A percentile compares a stretch with the other conserved stretches of the same genome.
These are phyloP conservation scores for Sebastes steindachneri DNA, from an alignment of 2,797 vertebrate species.

Conservation along the genomic window DNA sequence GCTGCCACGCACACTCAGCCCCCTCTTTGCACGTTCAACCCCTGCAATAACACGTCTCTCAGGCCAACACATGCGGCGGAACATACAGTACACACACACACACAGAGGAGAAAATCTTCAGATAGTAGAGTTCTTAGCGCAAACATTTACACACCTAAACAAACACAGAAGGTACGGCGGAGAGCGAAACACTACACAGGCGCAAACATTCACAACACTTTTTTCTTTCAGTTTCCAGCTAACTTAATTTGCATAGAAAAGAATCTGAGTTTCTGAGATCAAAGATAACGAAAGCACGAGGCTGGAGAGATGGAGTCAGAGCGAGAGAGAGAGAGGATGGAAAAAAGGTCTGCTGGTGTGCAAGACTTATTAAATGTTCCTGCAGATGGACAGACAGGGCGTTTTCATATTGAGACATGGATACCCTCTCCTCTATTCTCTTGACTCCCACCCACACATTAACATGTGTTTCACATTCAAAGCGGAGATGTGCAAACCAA, in stretches of 20 bases:
- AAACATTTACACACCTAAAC: constrained; percentile 72
- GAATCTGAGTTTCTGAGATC: constrained; percentile 55
- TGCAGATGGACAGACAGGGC: constrained; percentile 84
- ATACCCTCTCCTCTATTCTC: constrained; percentile 86
- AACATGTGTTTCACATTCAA: constrained; percentile 88
- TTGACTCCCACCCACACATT: constrained; percentile 84
- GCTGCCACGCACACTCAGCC: constrained; percentile 61
- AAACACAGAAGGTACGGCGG: constrained; percentile 35
- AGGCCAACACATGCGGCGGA: constrained; percentile 42
- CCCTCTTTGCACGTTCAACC: constrained; percentile 36
- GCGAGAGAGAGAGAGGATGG: constrained; percentile 54
- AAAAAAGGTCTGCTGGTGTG: constrained; percentile 70
- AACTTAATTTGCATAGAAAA: constrained; percentile 69
- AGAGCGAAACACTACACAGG: constrained; percentile 48
- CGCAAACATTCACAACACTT: constrained; percentile 41
- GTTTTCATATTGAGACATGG: constrained; percentile 86
- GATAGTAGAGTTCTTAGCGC: constrained; percentile 24
- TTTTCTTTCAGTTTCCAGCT: constrained; percentile 8
- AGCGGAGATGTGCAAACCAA: constrained; percentile 83
- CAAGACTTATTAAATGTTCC: constrained; percentile 82
- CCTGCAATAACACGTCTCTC: constrained; percentile 19
- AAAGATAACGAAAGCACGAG: constrained; percentile 65
- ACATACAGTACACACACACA: not conserved
- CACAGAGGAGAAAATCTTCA: constrained; percentile 23
- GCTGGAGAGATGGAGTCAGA: constrained; percentile 39